Conservation (phyloP, 1,140 invertebrate genomes). For the Muscidifurax raptorellus region DNA sequence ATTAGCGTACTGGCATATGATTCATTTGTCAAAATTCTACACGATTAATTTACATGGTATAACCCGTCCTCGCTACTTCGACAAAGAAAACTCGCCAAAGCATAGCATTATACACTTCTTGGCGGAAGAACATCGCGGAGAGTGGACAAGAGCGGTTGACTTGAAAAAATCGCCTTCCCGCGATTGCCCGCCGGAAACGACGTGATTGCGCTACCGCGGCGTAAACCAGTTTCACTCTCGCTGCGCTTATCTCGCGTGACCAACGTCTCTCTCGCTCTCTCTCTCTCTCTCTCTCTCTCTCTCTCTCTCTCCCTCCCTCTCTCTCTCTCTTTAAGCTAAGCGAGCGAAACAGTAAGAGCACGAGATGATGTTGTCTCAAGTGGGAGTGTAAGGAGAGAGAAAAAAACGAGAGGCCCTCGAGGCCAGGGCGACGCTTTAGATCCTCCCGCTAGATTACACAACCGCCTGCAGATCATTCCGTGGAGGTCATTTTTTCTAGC, state of each 20-base stretch:
- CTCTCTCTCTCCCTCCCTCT: neutral
- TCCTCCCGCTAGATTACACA: neutral
- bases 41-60: no score
- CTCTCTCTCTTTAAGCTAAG: neutral
- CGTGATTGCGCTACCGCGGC: conserved; percentile 1
- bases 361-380: neutral
- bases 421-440: conserved; percentile 17
- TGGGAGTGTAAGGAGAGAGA: neutral
- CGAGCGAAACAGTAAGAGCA: neutral
- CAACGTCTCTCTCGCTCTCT: conserved; percentile 30
- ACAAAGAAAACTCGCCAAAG: neutral
- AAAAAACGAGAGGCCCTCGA: conserved; percentile 21
- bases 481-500: neutral
- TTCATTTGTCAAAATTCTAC: no score
- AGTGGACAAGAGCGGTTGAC: neutral
- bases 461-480: neutral
- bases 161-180: conserved; percentile 39
- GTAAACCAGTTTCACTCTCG: conserved; percentile 44
- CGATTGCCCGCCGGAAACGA: conserved; percentile 1
- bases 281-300: neutral
- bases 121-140: no score
- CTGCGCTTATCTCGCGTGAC: conserved; percentile 42
- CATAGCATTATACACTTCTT: no score
- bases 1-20: no score
- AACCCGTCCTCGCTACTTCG: no score